phyloP scores from a whole-genome alignment of 2,113 vertebrate genomes.

The Ivindomyrus marchei region DNA sequence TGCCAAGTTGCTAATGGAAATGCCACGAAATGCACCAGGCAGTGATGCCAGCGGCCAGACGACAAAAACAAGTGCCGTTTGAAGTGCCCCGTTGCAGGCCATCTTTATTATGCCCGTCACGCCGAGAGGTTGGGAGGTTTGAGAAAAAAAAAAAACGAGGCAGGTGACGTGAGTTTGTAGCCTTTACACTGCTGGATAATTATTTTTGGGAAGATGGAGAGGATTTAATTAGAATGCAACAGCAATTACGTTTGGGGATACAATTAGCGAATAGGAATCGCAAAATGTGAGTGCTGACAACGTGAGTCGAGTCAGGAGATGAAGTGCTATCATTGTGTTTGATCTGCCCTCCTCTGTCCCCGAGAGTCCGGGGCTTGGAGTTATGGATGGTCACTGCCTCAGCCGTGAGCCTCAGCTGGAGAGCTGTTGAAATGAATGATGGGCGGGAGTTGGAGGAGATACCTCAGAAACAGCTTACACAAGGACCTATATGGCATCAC shows the following conservation, averaged over 20 bases:
- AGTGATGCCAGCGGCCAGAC: background rate
- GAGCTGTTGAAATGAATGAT: conserved; percentile 1
- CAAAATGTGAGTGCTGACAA: background rate
- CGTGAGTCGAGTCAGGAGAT: background rate
- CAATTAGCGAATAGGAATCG: background rate
- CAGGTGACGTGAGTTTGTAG: background rate
- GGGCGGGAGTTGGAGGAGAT: background rate
- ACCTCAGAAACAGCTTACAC: background rate
- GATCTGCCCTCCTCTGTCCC: background rate
- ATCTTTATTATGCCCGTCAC: background rate
- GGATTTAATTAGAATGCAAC: conserved; percentile 1
- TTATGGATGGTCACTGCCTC: conserved; percentile 11
- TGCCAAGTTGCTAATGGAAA: background rate
- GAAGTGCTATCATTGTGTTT: background rate
- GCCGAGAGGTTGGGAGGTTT: background rate
- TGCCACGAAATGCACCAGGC: background rate
- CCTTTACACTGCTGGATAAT: background rate
- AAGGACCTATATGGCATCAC: background rate
- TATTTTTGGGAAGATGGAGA: background rate
- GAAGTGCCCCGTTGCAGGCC: background rate
- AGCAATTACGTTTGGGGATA: background rate
- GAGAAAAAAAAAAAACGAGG: too few relatives aligned
- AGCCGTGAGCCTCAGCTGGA: conserved; percentile 19
- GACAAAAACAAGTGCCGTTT: background rate
- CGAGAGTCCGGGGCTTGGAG: background rate